Percentiles rank a stretch among this genome's conserved stretches.
These are phyloP conservation scores for Dendronephthya gigantea DNA, from an alignment of 64 coral and sea anemone species.

Conservation along the genomic window DNA sequence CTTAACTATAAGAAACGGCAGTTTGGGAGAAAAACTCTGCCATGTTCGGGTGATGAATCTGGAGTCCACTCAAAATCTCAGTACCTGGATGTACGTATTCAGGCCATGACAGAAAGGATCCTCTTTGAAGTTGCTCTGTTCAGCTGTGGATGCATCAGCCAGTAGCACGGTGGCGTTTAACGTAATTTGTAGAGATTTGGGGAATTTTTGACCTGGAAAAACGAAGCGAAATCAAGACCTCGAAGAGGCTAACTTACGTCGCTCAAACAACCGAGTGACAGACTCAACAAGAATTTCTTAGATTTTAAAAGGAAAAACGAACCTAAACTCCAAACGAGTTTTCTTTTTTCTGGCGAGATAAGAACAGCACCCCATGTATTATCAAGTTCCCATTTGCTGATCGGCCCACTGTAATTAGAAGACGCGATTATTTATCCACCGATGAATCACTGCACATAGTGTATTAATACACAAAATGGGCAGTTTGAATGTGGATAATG, in stretches of 20 bases:
- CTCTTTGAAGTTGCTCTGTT: constrained; percentile 30
- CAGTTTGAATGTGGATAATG: neutral
- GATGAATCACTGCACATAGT: neutral
- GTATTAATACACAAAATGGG: neutral
- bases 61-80: neutral
- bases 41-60: neutral
- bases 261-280: too few relatives aligned
- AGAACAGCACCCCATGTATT: constrained; percentile 56
- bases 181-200: constrained; percentile 56
- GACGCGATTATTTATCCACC: neutral
- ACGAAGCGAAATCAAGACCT: neutral
- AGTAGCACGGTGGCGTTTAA: constrained; percentile 61
- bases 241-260: too few relatives aligned
- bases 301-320: neutral
- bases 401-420: constrained; percentile 42
- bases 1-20: too few relatives aligned
- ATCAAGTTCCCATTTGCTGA: constrained; percentile 51
- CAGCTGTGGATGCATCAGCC: neutral
- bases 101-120: constrained; percentile 86
- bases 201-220: constrained; percentile 73
- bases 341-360: constrained; percentile 61
- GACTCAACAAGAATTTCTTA: neutral
- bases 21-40: too few relatives aligned
- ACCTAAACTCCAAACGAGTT: constrained; percentile 82
- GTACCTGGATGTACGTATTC: constrained; percentile 79